Percentiles rank a stretch among this genome's conserved stretches.
Evolutionary conservation across 2,113 vertebrate genomes (phyloP).

Genomic region (Macquaria ambigua): DNA sequence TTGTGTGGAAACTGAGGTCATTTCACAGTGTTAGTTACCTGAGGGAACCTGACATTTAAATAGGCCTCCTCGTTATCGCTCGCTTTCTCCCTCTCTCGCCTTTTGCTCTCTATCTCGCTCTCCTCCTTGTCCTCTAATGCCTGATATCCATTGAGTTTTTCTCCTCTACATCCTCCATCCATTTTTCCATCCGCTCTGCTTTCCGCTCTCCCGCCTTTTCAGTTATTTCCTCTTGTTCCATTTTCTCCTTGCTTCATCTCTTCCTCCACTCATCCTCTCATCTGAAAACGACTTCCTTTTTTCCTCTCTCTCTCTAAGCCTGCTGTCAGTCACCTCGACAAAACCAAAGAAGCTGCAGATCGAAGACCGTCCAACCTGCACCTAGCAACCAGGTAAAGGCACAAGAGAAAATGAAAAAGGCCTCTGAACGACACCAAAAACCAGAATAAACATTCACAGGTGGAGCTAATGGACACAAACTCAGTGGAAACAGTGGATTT

Average conservation of each 20-base stretch:
- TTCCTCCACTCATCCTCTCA: too few species aligned
- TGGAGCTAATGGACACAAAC: neutral
- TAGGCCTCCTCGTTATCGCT: conserved; percentile 54
- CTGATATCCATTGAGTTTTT: conserved; percentile 1
- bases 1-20: conserved; percentile 57
- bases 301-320: neutral
- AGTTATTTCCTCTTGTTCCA: conserved; percentile 5
- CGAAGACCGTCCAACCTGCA: neutral
- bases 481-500: neutral
- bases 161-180: conserved; percentile 4
- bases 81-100: conserved; percentile 18
- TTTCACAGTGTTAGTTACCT: conserved; percentile 62
- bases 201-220: neutral
- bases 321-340: neutral
- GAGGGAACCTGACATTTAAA: conserved; percentile 72
- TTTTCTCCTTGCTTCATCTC: neutral
- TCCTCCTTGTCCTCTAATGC: conserved; percentile 20
- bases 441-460: neutral
- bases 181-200: neutral
- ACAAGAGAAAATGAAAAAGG: neutral
- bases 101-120: neutral
- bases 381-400: neutral
- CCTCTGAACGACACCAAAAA: neutral
- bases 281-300: neutral
- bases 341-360: neutral